phyloP scores from a whole-genome alignment of 2,888 invertebrate genomes.

The Philereme vetulata region DNA sequence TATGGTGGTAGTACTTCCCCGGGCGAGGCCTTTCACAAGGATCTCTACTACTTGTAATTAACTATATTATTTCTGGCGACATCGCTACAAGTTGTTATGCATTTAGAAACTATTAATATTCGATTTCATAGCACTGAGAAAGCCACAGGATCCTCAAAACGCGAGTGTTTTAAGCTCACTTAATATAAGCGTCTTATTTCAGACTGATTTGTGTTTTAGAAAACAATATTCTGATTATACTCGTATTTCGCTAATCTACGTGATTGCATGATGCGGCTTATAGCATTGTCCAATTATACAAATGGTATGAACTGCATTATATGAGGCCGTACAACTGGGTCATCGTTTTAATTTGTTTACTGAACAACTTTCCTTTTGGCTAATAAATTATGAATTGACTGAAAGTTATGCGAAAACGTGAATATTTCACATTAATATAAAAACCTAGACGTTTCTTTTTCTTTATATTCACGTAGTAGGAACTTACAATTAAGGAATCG shows the following conservation, averaged over 20 bases:
- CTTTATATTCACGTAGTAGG: not conserved
- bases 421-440: too few relatives aligned
- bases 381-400: conserved; percentile 5
- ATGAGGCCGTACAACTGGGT: conserved; percentile 21
- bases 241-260: conserved; percentile 3
- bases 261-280: conserved; percentile 8
- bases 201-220: not conserved
- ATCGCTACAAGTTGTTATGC: too few relatives aligned
- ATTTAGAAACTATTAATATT: not conserved
- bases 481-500: conserved; percentile 6
- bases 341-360: conserved; percentile 17
- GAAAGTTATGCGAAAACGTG: not conserved
- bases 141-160: too few relatives aligned
- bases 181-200: too few relatives aligned
- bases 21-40: too few relatives aligned
- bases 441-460: too few relatives aligned
- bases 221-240: not conserved
- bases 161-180: too few relatives aligned
- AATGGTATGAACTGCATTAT: conserved; percentile 20
- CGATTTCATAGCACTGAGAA: not conserved
- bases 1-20: too few relatives aligned
- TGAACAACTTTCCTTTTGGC: conserved; percentile 10
- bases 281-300: conserved; percentile 24
- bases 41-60: too few relatives aligned
- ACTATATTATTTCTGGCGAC: too few relatives aligned